Evolutionary conservation across 2,888 invertebrate genomes (phyloP).

Genomic region (Ecliptopera silaceata): DNA sequence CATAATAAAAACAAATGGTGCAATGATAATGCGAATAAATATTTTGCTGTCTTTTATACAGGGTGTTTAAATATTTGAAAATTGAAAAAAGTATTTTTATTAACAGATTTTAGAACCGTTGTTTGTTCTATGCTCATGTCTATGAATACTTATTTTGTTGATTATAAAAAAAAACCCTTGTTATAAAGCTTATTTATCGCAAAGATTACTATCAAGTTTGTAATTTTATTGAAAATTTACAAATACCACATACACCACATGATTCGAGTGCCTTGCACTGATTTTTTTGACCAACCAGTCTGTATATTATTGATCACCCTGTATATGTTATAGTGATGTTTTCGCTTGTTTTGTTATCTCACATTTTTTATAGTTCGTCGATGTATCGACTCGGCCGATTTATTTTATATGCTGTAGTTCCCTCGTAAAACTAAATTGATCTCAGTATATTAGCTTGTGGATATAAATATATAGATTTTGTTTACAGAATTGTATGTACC

Average conservation of each 20-base stretch:
- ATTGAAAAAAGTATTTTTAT: not conserved
- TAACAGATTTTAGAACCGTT: no score
- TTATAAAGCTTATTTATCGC: no score
- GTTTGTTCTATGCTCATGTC: no score
- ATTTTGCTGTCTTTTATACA: slow-evolving; percentile 53
- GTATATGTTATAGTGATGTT: slow-evolving; percentile 7
- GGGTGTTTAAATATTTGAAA: slow-evolving; percentile 10
- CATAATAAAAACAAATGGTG: slow-evolving; percentile 70
- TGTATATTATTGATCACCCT: slow-evolving; percentile 15
- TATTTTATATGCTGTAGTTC: slow-evolving; percentile 32
- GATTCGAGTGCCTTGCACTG: no score
- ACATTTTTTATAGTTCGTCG: slow-evolving; percentile 49
- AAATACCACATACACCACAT: no score
- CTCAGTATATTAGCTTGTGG: slow-evolving; percentile 21
- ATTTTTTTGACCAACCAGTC: not conserved
- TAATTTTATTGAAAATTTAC: no score
- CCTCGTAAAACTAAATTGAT: slow-evolving; percentile 29
- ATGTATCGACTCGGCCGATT: slow-evolving; percentile 41
- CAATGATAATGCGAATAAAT: slow-evolving; percentile 67
- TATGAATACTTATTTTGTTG: no score
- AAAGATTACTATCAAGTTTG: no score
- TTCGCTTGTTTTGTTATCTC: slow-evolving; percentile 34
- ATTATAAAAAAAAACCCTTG: no score
- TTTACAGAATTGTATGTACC: no score
- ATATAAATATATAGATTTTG: no score